A percentile compares a stretch with the other conserved stretches of the same genome.
Evolutionary conservation across 2,113 vertebrate species (phyloP).

Genomic region (Paedocypris sp.): DNA sequence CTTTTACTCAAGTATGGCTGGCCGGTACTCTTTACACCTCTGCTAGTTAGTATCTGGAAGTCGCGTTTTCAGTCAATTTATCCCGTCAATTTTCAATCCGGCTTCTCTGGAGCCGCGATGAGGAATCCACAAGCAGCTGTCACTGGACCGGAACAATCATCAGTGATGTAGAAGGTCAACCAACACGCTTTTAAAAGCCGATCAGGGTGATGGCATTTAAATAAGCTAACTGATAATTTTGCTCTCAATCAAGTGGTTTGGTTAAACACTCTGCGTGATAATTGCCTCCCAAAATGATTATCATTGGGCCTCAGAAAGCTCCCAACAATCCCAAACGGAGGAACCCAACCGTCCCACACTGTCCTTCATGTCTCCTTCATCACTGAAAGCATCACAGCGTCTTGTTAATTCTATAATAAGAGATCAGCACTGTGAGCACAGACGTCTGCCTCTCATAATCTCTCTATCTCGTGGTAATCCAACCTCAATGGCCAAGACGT

Average conservation of each 20-base stretch:
- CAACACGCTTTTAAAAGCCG: conserved; percentile 30
- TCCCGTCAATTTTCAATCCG: conserved; percentile 67
- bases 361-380: no score
- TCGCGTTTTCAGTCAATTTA: conserved; percentile 66
- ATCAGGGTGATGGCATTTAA: conserved; percentile 14
- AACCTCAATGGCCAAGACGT: neutral
- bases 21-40: no score
- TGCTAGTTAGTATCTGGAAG: no score
- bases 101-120: conserved; percentile 72
- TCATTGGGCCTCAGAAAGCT: no score
- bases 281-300: neutral
- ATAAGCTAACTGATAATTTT: conserved; percentile 32
- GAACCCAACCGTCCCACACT: no score
- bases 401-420: neutral
- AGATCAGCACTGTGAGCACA: neutral
- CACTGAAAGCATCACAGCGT: neutral
- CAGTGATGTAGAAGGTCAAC: conserved; percentile 18
- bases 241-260: neutral
- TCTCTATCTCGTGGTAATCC: neutral
- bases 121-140: conserved; percentile 63
- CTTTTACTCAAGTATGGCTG: no score
- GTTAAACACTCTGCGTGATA: neutral
- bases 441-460: neutral
- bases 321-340: no score
- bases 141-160: conserved; percentile 46